Conservation (phyloP, 2,888 invertebrate species). For the Choristoneura rosaceana region DNA sequence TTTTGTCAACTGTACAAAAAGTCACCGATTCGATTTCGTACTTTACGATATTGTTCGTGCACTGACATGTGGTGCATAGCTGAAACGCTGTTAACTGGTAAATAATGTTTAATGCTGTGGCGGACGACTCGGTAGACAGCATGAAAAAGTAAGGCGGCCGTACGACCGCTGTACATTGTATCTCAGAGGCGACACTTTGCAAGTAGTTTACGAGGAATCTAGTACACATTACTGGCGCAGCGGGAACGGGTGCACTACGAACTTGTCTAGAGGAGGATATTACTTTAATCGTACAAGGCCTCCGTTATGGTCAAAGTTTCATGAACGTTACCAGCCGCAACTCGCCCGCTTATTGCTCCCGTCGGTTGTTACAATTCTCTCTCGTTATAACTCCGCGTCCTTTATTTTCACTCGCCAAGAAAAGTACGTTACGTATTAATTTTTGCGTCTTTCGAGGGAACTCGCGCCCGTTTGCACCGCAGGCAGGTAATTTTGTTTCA, state of each 20-base stretch:
- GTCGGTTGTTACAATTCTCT: constrained; percentile 52
- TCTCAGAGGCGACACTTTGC: constrained; percentile 51
- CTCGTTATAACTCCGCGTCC: constrained; percentile 53
- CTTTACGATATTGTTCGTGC: not conserved
- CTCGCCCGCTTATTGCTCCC: constrained; percentile 64
- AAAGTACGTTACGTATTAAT: constrained; percentile 33
- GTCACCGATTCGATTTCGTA: not conserved
- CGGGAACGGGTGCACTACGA: constrained; percentile 55
- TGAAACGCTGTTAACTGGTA: constrained; percentile 16
- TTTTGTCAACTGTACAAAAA: not conserved
- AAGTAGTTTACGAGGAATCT: constrained; percentile 60
- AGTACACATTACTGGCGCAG: constrained; percentile 59
- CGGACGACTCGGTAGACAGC: constrained; percentile 15
- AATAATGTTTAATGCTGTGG: constrained; percentile 27
- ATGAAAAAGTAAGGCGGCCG: constrained; percentile 38
- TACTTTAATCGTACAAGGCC: constrained; percentile 74
- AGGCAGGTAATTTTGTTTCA: constrained; percentile 26
- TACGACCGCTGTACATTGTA: constrained; percentile 31
- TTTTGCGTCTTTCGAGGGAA: constrained; percentile 28
- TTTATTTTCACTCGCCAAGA: constrained; percentile 52
- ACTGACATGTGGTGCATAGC: not conserved
- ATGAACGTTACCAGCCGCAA: constrained; percentile 50
- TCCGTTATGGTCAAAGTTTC: constrained; percentile 71
- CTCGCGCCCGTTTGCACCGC: constrained; percentile 16
- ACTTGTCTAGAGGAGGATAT: constrained; percentile 64